Evolutionary conservation across 2,888 invertebrate genomes (phyloP), one percentile per base, ranked within the genome.

Genomic region (Podabrus alpinus): DNA sequence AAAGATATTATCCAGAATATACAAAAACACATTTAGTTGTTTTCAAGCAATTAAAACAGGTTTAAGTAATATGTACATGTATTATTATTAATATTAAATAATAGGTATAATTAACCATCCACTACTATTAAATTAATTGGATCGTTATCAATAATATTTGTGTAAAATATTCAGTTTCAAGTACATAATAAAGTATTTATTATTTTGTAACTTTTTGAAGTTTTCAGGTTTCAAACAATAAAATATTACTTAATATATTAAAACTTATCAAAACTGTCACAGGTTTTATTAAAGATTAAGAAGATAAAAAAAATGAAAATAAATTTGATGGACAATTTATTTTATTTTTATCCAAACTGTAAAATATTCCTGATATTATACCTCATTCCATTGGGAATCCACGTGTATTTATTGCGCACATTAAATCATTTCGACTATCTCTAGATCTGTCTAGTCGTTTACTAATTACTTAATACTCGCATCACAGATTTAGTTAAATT

Each of bases 401-500:
- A 81, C 79, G 80, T 82, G 82, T 84, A 85, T 85, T 85, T 85
- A 85, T 84, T 84, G 79, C 83, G 69, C 74, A 77, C 78, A 79
- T 80, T 85, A 84, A 85, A 85, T 85, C 84, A 85, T 84, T 79
- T 80, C 78, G 71, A 79, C 82, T 83, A 83, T 83, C 81, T 79
- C 78, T 80, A 81, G 84, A 84, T 84, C 84, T 83, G 84, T 84
- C 84, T 84, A 80, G 84, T 84, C 84, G 81, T 82, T 81, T 84
- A 85, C 84, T 85, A 84, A 85, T 85, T 85, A 84, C 83, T 82
- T 81, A 82, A 82, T 82, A 81, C 81, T 79, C 78, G 78, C 77
- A 25, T 59, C 67, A 19, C 21, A 59, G 24, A 67, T 71, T 68
- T 64, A 59, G 72, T 72, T 72, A 72, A 71, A 72, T 67, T 72